phyloP scores from a whole-genome alignment of 2,113 vertebrate genomes.

The Cettia cetti region DNA sequence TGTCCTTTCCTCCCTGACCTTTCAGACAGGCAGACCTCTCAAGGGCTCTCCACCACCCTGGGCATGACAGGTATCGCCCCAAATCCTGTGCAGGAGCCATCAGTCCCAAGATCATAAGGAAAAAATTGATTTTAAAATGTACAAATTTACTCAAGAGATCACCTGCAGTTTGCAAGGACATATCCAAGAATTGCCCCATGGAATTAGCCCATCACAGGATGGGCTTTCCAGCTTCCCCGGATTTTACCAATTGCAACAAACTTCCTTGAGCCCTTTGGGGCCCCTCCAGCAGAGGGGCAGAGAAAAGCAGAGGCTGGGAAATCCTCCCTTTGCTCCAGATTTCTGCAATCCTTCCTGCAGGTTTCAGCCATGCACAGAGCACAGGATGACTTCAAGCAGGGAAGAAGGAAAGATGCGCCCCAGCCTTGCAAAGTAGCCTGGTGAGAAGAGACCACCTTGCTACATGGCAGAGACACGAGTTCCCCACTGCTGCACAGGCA shows the following conservation, averaged over 20 bases:
- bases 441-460: neutral
- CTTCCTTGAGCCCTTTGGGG: neutral
- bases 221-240: neutral
- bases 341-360: neutral
- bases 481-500: neutral
- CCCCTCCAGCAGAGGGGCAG: neutral
- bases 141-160: neutral
- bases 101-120: neutral
- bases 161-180: neutral
- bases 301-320: neutral
- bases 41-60: neutral
- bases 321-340: neutral
- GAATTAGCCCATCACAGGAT: too few relatives aligned
- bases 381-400: neutral
- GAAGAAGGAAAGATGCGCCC: rapidly evolving
- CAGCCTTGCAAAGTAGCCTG: neutral
- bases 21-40: neutral
- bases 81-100: neutral
- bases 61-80: neutral
- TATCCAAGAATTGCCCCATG: neutral
- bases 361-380: neutral
- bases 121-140: neutral
- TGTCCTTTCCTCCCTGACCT: neutral
- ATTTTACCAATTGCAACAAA: neutral
- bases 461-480: neutral